Percentiles rank a stretch among this genome's conserved stretches.
These are phyloP conservation scores for Macaca mulatta DNA, from an alignment of 2,113 vertebrate species.

Conservation along the genomic window DNA sequence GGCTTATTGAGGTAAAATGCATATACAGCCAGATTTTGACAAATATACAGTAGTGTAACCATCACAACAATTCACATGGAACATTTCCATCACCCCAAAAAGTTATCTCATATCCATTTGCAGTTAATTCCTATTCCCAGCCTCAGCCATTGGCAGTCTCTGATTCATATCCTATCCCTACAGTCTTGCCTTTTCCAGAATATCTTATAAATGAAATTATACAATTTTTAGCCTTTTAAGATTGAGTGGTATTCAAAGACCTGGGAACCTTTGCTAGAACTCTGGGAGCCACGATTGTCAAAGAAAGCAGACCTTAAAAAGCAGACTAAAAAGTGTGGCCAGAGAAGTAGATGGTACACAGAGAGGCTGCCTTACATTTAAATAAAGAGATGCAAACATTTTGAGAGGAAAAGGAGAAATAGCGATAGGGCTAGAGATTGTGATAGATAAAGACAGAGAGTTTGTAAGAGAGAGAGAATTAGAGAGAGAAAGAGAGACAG, in stretches of 20 bases:
- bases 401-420: background rate
- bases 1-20: background rate
- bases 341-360: background rate
- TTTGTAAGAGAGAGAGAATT: too few species aligned
- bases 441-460: background rate
- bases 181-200: background rate
- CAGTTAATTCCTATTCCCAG: background rate
- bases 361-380: background rate
- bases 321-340: background rate
- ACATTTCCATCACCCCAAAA: background rate
- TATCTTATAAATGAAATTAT: background rate
- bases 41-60: background rate
- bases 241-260: background rate
- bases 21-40: background rate
- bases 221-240: background rate
- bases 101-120: background rate
- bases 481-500: background rate
- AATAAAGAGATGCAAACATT: background rate
- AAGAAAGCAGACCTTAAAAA: background rate
- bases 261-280: background rate
- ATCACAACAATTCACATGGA: background rate
- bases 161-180: background rate
- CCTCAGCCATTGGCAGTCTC: background rate
- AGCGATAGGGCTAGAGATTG: background rate
- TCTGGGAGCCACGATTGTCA: background rate